Evolutionary conservation across 2,113 vertebrate genomes (phyloP).

Genomic region (Vimba vimba): DNA sequence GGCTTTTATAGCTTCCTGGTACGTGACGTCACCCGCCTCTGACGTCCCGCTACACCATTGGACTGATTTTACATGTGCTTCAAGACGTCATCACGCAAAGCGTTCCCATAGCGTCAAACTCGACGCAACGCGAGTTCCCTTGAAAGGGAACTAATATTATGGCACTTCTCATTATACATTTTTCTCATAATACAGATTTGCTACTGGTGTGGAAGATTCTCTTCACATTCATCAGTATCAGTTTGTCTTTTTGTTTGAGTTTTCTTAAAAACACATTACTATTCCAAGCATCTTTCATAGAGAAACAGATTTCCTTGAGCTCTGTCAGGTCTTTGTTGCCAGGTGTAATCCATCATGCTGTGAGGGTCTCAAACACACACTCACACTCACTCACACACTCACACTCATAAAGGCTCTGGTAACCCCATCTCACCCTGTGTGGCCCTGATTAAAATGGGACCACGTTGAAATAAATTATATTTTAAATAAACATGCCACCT

Average conservation of each 20-base stretch:
- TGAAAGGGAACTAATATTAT: no score
- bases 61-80: no score
- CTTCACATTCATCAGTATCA: neutral
- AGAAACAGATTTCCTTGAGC: constrained; percentile 16
- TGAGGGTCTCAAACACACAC: neutral
- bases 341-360: constrained; percentile 19
- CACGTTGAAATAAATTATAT: constrained; percentile 37
- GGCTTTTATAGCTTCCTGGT: no score
- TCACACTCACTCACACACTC: neutral
- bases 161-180: neutral
- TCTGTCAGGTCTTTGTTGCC: neutral
- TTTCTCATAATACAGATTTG: no score
- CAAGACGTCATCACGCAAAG: no score
- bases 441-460: constrained; percentile 35
- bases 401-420: neutral
- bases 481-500: constrained; percentile 27
- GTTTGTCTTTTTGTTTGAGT: constrained; percentile 2
- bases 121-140: no score
- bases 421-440: constrained; percentile 8
- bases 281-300: constrained; percentile 1
- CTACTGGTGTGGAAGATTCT: neutral
- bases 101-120: no score
- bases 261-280: constrained; percentile 21
- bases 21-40: no score
- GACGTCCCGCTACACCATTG: no score